These are phyloP conservation scores for Ommatoiulus sabulosus DNA, from an alignment of 2,888 invertebrate species.

Conservation along the genomic window DNA sequence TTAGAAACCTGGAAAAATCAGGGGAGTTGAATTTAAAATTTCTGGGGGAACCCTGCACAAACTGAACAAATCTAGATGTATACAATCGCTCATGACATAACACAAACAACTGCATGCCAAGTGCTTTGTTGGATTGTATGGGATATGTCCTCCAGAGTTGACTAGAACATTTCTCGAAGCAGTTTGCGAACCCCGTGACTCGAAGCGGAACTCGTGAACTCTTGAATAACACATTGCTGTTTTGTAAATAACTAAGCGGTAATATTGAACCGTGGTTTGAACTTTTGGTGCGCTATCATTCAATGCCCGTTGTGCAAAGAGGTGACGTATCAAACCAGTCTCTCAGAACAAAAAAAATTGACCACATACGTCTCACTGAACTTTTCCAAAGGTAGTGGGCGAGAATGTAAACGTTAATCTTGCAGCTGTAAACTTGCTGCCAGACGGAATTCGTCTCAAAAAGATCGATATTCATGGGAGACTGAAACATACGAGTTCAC, in stretches of 20 bases:
- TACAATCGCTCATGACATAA: not conserved
- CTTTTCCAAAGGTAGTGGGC: not conserved
- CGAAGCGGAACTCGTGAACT: not conserved
- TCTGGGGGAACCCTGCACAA: not conserved
- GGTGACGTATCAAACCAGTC: not conserved
- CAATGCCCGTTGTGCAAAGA: not conserved
- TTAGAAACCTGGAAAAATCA: no score
- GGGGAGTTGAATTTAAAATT: not conserved
- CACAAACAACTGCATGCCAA: not conserved
- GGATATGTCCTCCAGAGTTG: not conserved
- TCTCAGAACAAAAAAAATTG: not conserved
- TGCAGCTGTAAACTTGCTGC: not conserved
- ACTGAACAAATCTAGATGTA: not conserved
- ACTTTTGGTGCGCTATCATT: conserved; percentile 19
- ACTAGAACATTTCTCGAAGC: not conserved
- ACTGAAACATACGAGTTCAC: no score
- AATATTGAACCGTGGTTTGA: conserved; percentile 10
- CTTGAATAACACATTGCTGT: not conserved
- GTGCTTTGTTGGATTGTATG: not conserved
- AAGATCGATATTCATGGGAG: no score
- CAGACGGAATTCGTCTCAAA: no score
- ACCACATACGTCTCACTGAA: not conserved
- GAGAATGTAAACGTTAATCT: not conserved
- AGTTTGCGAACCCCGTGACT: not conserved
- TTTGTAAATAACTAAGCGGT: not conserved